phyloP scores from a whole-genome alignment of 2,888 invertebrate species.

The Nymphalis polychloros region DNA sequence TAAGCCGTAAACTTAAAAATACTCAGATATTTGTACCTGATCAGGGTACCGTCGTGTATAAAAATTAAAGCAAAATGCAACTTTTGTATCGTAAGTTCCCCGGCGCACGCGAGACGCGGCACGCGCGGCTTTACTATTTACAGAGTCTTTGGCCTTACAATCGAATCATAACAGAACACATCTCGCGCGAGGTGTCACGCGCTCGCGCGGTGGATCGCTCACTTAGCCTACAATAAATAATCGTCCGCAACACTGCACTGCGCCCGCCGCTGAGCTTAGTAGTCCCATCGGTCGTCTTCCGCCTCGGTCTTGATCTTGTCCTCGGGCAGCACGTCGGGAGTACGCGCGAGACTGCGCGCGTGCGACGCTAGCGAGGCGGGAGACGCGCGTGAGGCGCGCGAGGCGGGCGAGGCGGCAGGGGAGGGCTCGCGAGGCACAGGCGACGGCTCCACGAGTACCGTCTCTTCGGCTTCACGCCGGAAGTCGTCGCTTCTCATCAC shows the following conservation, averaged over 20 bases:
- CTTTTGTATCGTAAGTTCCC: slow-evolving; percentile 74
- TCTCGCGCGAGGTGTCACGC: slow-evolving; percentile 11
- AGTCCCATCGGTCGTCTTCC: slow-evolving; percentile 85
- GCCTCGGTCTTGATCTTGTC: slow-evolving; percentile 82
- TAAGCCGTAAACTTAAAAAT: slow-evolving; percentile 70
- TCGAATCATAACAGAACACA: slow-evolving; percentile 47
- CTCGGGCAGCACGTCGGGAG: slow-evolving; percentile 63
- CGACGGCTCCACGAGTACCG: slow-evolving; percentile 88
- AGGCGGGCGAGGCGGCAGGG: slow-evolving; percentile 47
- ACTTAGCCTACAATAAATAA: slow-evolving; percentile 51
- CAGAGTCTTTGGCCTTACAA: slow-evolving; percentile 79
- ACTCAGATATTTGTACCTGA: slow-evolving; percentile 74
- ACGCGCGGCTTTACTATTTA: slow-evolving; percentile 64
- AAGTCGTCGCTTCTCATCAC: slow-evolving; percentile 94
- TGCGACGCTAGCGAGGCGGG: slow-evolving; percentile 49
- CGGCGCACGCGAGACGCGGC: slow-evolving; percentile 52
- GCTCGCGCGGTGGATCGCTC: slow-evolving; percentile 38
- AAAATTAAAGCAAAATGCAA: slow-evolving; percentile 80
- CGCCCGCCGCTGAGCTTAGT: slow-evolving; percentile 51
- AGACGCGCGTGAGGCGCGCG: slow-evolving; percentile 50
- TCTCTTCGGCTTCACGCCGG: slow-evolving; percentile 84
- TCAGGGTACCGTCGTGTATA: slow-evolving; percentile 65
- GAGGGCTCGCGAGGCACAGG: slow-evolving; percentile 83
- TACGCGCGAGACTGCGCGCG: slow-evolving; percentile 50
- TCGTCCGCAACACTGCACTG: slow-evolving; percentile 44